Percentiles rank a stretch among this genome's conserved stretches.
Evolutionary conservation across 2,797 vertebrate species (phyloP).

Genomic region (Chrosomus eos): DNA sequence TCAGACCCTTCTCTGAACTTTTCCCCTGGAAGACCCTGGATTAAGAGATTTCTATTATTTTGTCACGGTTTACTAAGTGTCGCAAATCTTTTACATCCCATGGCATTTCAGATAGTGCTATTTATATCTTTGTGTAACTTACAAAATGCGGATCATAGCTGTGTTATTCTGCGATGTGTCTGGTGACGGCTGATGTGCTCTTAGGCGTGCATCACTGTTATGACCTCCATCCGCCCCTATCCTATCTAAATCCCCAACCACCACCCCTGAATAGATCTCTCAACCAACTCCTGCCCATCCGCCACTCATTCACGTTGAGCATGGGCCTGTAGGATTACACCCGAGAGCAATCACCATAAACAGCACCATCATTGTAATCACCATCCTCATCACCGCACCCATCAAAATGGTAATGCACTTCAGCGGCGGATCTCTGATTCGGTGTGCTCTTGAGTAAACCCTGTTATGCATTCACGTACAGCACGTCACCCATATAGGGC

Average conservation of each 20-base stretch:
- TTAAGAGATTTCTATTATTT: background rate
- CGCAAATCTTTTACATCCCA: background rate
- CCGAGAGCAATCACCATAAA: slow-evolving; percentile 43
- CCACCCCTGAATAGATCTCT: slow-evolving; percentile 25
- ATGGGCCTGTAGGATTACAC: slow-evolving; percentile 12
- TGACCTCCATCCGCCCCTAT: slow-evolving; percentile 45
- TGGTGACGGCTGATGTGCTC: background rate
- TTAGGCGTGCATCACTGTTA: background rate
- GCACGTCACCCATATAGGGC: background rate
- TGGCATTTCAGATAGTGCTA: background rate
- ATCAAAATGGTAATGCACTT: slow-evolving; percentile 54
- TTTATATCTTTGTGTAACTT: background rate
- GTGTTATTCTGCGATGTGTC: background rate
- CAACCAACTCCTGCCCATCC: slow-evolving; percentile 6
- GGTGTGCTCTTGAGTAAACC: slow-evolving; percentile 18
- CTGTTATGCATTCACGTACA: slow-evolving; percentile 19
- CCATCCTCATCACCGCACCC: slow-evolving; percentile 37
- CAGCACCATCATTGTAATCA: slow-evolving; percentile 42
- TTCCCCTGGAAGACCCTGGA: background rate
- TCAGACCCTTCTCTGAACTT: background rate
- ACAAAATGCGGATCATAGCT: slow-evolving; percentile 4
- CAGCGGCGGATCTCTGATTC: slow-evolving; percentile 10
- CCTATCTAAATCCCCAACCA: slow-evolving; percentile 25
- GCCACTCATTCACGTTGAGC: slow-evolving; percentile 1
- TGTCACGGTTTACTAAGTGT: background rate